These are phyloP conservation scores for Oreochromis tanganicae DNA, from an alignment of 2,113 vertebrate genomes.

Conservation along the genomic window DNA sequence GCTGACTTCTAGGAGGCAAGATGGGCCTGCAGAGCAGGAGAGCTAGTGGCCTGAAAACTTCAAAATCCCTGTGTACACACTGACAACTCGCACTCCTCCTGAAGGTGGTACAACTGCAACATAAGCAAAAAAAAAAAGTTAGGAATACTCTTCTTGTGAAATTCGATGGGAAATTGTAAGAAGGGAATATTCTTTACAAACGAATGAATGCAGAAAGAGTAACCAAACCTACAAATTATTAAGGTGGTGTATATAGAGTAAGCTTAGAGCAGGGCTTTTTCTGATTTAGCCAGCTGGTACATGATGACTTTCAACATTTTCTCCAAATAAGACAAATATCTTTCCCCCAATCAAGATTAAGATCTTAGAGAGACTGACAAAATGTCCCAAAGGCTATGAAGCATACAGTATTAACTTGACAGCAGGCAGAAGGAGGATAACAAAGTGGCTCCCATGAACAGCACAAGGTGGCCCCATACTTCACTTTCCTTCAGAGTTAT, in stretches of 20 bases:
- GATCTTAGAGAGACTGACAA: not conserved
- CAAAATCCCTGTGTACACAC: conserved; percentile 59
- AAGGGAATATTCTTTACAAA: not conserved
- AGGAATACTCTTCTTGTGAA: not conserved
- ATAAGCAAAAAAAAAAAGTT: conserved; percentile 38
- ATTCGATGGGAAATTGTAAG: not conserved
- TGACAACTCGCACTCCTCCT: conserved; percentile 41
- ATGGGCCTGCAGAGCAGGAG: conserved; percentile 23
- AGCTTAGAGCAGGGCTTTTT: not conserved
- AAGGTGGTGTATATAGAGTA: not conserved
- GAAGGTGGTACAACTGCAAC: conserved; percentile 37
- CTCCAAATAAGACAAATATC: not conserved
- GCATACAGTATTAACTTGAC: not conserved
- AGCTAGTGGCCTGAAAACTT: conserved; percentile 46
- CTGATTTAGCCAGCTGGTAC: not conserved
- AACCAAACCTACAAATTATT: not conserved
- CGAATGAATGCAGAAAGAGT: not conserved
- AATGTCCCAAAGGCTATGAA: not conserved
- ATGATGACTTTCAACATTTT: not conserved
- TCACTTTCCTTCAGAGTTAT: conserved; percentile 20
- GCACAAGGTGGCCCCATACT: conserved; percentile 20
- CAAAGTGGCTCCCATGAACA: not conserved
- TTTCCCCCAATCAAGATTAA: not conserved
- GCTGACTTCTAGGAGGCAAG: not conserved
- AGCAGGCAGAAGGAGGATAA: conserved; percentile 2